Base-by-base conservation (phyloP, 2,113 vertebrate genomes). In the Lasiurus cinereus region DNA sequence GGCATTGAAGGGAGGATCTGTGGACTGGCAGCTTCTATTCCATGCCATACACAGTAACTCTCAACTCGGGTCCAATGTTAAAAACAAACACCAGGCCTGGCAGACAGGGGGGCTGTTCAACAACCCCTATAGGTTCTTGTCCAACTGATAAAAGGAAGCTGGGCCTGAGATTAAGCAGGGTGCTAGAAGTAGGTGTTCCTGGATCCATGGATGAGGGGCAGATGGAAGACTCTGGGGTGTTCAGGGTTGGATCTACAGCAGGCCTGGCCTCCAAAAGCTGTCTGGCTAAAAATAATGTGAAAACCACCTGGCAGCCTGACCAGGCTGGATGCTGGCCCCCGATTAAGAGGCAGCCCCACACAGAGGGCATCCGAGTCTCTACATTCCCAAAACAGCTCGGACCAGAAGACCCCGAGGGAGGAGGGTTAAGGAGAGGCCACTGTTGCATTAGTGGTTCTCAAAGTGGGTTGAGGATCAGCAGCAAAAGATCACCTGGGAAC, bases 271-370 rank as follows among this genome's bases (percentile, higher is more conserved):
- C 74, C 46, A 54, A 95, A 92, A 83, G 72, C 46, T 83, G 69
- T 39, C 83, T 84, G 83, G 27, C 54, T 91, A 14, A 67, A 94
- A 83, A 85, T 83, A 91, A 74, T 72, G 74, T 82, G 62, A 96
- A 96, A 91, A 94, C 27, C 84, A 73, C 73, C 70, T 48, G 66
- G 78, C 56, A 21, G 36, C 52, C 69, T 90, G 27, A 64, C 12
- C 79, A 76, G 19, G 59, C 16, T 10, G 14, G n/a, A 19, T 66
- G 39, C 31, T 69, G 39, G 80, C 54, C 82, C 2, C 9, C 3
- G 24, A 62, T 46, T 54, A 54, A 64, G n/a, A 73, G 52, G 33
- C 43, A 33, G 24, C 46, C 67, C 83, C 46, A 90, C 62, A 54
- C 8, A 33, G 69, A 70, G 9, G n/a, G 33, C 14, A 80, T 43